Evolutionary conservation across 2,113 vertebrate species (phyloP).

Genomic region (Suncus etruscus): DNA sequence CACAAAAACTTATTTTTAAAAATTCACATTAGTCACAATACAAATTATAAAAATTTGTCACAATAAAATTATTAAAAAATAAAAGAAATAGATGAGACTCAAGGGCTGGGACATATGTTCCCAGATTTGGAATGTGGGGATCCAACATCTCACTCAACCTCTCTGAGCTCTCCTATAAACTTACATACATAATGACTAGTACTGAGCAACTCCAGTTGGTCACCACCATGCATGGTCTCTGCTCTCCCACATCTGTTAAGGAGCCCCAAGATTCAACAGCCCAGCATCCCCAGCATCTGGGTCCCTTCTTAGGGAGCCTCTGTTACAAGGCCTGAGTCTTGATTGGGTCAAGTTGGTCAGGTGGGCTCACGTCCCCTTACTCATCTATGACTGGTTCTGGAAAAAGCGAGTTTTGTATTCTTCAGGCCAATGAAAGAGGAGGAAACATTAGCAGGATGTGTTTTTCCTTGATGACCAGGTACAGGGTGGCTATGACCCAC

Average conservation of each 20-base stretch:
- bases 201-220: not conserved
- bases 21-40: too few species aligned
- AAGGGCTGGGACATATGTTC: not conserved
- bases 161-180: not conserved
- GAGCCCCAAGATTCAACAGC: too few species aligned
- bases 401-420: not conserved
- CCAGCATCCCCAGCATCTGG: too few species aligned
- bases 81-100: not conserved
- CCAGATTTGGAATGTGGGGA: not conserved
- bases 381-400: constrained; percentile 18
- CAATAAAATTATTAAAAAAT: too few species aligned
- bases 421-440: constrained; percentile 42
- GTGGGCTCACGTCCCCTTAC: not conserved
- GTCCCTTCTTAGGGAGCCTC: not conserved
- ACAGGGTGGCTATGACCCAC: not conserved
- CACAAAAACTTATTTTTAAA: too few species aligned
- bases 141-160: not conserved
- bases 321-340: not conserved
- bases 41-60: too few species aligned
- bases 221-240: accelerated
- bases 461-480: not conserved
- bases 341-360: not conserved
- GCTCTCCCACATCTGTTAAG: too few species aligned
- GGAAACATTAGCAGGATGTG: not conserved
- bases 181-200: not conserved